Evolutionary conservation across 1,140 invertebrate species (phyloP).

Genomic region (Sinonovacula constricta): DNA sequence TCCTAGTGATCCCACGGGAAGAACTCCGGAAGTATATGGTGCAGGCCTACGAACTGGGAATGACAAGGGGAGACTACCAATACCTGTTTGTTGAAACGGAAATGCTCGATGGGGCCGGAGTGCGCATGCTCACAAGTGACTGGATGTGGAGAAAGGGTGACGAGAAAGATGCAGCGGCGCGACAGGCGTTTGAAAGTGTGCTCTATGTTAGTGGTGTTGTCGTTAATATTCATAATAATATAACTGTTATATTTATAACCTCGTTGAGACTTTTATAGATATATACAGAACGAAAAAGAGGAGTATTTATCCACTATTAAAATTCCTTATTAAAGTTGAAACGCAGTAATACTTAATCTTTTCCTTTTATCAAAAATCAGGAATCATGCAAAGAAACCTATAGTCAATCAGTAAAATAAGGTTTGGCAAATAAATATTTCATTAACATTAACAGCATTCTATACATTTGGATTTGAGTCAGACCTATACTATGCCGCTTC

Average conservation of each 20-base stretch:
- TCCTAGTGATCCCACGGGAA: constrained; percentile 56
- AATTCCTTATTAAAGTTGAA: not conserved
- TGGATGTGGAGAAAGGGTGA: constrained; percentile 52
- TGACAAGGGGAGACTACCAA: constrained; percentile 64
- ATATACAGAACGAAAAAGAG: not conserved
- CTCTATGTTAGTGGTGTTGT: constrained; percentile 62
- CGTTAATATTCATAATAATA: too few relatives aligned
- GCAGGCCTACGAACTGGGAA: constrained; percentile 53
- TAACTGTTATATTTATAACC: not conserved
- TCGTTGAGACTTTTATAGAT: not conserved
- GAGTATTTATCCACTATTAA: not conserved
- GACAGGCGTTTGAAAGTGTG: constrained; percentile 56
- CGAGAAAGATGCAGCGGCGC: constrained; percentile 37
- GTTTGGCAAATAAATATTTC: too few relatives aligned
- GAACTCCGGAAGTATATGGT: constrained; percentile 57
- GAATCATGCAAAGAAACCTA: too few relatives aligned
- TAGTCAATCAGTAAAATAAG: too few relatives aligned
- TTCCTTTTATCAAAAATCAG: too few relatives aligned
- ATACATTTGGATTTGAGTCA: too few relatives aligned
- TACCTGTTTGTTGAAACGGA: constrained; percentile 58
- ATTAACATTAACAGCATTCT: too few relatives aligned
- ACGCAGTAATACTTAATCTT: too few relatives aligned
- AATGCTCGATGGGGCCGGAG: constrained; percentile 13
- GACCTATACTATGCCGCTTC: too few relatives aligned
- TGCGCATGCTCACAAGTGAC: constrained; percentile 44